A percentile compares a stretch with the other conserved stretches of the same genome.
phyloP scores from a whole-genome alignment of 2,888 invertebrate species.

The Elmis aenea region DNA sequence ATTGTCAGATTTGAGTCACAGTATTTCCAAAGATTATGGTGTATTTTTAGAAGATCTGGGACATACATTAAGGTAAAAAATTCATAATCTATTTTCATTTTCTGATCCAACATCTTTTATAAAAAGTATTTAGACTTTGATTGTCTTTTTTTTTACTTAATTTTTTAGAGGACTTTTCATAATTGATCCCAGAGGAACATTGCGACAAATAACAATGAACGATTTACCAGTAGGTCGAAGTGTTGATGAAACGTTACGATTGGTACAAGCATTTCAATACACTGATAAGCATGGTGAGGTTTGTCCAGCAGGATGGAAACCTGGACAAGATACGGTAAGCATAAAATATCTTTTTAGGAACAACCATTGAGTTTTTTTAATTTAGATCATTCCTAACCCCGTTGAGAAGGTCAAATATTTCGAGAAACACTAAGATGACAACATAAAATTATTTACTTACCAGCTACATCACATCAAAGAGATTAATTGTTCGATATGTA shows the following conservation, averaged over 20 bases:
- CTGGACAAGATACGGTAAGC: conserved; percentile 83
- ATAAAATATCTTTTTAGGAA: conserved; percentile 8
- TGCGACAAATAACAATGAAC: conserved; percentile 95
- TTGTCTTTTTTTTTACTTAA: not conserved
- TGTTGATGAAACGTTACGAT: conserved; percentile 88
- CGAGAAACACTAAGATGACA: conserved; percentile 59
- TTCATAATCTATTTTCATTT: not conserved
- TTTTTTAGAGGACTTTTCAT: conserved; percentile 78
- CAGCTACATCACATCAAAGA: no score
- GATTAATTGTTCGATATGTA: no score
- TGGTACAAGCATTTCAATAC: conserved; percentile 94
- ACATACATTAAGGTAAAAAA: conserved; percentile 67
- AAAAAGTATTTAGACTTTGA: not conserved
- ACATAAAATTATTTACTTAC: no score
- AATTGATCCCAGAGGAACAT: conserved; percentile 80
- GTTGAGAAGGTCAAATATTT: conserved; percentile 77
- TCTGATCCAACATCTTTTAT: conserved; percentile 1
- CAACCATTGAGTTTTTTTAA: no score
- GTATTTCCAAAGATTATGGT: conserved; percentile 89
- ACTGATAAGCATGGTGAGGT: conserved; percentile 91
- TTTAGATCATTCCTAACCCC: conserved; percentile 78
- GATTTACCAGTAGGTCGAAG: conserved; percentile 90
- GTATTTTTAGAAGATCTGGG: conserved; percentile 89
- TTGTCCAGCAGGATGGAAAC: conserved; percentile 94
- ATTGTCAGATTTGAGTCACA: conserved; percentile 86